phyloP scores from a whole-genome alignment of 1,140 invertebrate species.

The Hypothenemus hampei region DNA sequence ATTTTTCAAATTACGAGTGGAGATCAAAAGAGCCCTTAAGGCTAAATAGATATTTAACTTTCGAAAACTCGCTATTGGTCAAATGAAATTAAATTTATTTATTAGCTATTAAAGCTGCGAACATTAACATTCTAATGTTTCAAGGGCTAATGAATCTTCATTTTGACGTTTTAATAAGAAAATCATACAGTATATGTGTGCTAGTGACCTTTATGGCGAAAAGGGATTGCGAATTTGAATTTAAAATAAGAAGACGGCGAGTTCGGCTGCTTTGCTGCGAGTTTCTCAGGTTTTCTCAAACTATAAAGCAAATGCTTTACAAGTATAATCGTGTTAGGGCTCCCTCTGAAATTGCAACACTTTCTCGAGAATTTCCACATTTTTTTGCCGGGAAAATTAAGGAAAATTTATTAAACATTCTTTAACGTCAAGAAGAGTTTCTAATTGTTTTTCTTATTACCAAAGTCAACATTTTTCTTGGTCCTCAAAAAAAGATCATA shows the following conservation, averaged over 20 bases:
- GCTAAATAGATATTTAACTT: too few relatives aligned
- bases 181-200: background rate
- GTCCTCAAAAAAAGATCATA: background rate
- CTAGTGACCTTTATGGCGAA: background rate
- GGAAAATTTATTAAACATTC: background rate
- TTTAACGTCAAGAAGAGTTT: background rate
- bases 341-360: slow-evolving; percentile 25
- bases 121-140: too few relatives aligned
- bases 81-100: too few relatives aligned
- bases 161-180: too few relatives aligned
- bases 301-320: slow-evolving; percentile 31
- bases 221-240: slow-evolving; percentile 22
- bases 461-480: background rate
- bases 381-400: background rate
- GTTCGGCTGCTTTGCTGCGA: slow-evolving; percentile 15
- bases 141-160: too few relatives aligned
- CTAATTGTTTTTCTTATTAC: background rate
- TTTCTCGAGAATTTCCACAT: slow-evolving; percentile 1
- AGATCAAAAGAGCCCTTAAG: too few relatives aligned
- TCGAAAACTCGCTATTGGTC: too few relatives aligned
- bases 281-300: slow-evolving; percentile 27
- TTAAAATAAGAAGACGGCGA: slow-evolving; percentile 27
- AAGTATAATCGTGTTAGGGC: slow-evolving; percentile 31
- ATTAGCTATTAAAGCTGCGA: too few relatives aligned
- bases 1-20: too few relatives aligned